These are phyloP conservation scores for Psettodes erumei DNA, from an alignment of 2,113 vertebrate species.

Conservation along the genomic window DNA sequence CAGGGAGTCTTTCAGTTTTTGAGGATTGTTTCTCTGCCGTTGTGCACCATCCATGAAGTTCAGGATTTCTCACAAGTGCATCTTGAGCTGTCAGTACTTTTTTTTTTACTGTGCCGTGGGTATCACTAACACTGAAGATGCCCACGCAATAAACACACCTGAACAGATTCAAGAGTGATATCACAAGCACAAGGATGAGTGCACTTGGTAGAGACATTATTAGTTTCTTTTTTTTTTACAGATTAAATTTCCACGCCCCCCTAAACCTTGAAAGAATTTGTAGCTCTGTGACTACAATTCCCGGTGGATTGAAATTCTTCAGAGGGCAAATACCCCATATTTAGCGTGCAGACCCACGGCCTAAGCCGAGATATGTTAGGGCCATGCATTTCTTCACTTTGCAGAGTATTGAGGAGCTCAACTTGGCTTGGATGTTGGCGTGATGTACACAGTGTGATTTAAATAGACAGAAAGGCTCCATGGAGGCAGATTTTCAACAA, in stretches of 20 bases:
- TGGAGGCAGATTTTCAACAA: slow-evolving; percentile 7
- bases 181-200: neutral
- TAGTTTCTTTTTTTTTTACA: neutral
- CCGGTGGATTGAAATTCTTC: slow-evolving; percentile 6
- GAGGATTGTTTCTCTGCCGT: slow-evolving; percentile 16
- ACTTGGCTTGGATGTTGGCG: slow-evolving; percentile 34
- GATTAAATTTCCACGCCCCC: neutral
- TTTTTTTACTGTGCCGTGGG: neutral
- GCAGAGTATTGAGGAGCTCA: slow-evolving; percentile 51
- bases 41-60: slow-evolving; percentile 25
- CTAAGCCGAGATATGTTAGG: slow-evolving; percentile 9
- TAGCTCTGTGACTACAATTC: neutral
- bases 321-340: neutral
- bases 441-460: slow-evolving; percentile 17
- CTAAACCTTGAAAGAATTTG: neutral
- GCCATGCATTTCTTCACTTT: slow-evolving; percentile 26
- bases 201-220: neutral
- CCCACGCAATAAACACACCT: neutral
- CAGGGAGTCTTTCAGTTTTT: slow-evolving; percentile 6
- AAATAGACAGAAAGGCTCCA: slow-evolving; percentile 26
- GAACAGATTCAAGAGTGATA: neutral
- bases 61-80: slow-evolving; percentile 30
- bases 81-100: slow-evolving; percentile 11
- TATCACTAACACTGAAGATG: neutral
- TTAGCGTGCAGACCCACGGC: slow-evolving; percentile 11